Evolutionary conservation across 2,888 invertebrate species (phyloP), one percentile per base, ranked within the genome.

Genomic region (Pseudoips prasinana): DNA sequence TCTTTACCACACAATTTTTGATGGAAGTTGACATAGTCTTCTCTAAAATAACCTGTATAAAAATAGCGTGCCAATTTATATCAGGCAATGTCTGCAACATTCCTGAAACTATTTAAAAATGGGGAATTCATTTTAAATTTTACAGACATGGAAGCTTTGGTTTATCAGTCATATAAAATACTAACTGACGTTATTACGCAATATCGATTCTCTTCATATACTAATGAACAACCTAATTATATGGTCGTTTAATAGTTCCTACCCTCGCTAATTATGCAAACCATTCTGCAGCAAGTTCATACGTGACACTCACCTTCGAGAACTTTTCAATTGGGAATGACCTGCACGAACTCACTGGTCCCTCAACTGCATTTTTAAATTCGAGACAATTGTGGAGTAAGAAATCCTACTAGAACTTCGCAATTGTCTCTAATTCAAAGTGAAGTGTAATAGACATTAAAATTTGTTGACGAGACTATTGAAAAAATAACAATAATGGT

Each of bases 1-100:
- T n/a, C n/a, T n/a, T n/a, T n/a, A n/a, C n/a, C n/a, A n/a, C n/a
- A n/a, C n/a, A n/a, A n/a, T n/a, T n/a, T n/a, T n/a, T n/a, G n/a
- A n/a, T n/a, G n/a, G n/a, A n/a, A n/a, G n/a, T n/a, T n/a, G 26
- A 24, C 25, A 8, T 37, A 43, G 27, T 27, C 25, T 42, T 41
- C 43, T 29, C 25, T 43, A 43, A 56, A 43, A 48, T 43, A 48
- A 42, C 27, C 35, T 24, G 25, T 55, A 56, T 31, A 56, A 55
- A 55, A 55, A 55, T 56, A 55, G 43, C 36, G 38, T 41, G 53
- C 57, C 49, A 28, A 44, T 52, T 52, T 56, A 55, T 46, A 52
- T 23, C 45, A 48, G 35, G 37, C 53, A 49, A 52, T 41, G 45
- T 54, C 48, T 42, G 44, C 17, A 26, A 20, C 31, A 5, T 30